Evolutionary conservation across 64 coral and sea anemone genomes (phyloP), one percentile per base, ranked within the genome.

Genomic region (Trachythela sp.): DNA sequence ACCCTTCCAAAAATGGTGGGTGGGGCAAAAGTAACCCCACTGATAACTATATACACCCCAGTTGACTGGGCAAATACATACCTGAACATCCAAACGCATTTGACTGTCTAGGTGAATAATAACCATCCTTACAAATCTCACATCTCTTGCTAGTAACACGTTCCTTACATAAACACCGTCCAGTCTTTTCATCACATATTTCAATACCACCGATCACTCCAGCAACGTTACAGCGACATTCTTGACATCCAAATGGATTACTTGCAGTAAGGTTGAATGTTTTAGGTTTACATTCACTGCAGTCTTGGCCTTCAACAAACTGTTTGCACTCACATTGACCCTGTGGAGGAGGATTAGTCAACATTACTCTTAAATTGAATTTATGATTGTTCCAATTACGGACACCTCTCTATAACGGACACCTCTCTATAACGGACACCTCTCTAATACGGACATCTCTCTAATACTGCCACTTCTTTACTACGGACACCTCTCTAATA

Each of bases 251-350:
- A 7, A 72, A 22, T 43, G 93, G 87, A 56, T 95, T 99, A 22
- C 56, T 48, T 2, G 38, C 75, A 33, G 43, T 48, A 8, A 99
- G 60, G 51, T 89, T 91, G 58, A 84, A 85, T 54, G 88, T 94
- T 8, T 94, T 94, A 13, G 90, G 89, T 48, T 95, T 99, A 58
- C 96, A 99, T 84, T 95, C 91, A 80, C 91, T 49, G 48, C 96
- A 99, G 1, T 84, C 84, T 24, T 93, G 86, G 26, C 93, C 96
- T 67, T 92, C 86, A 20, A 99, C 96, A 39, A 95, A 86, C 48
- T 93, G 86, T 71, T 99, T 99, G 58, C 96, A 99, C 34, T 94
- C 89, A 92, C 96, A 99, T 10, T 99, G 96, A 52, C 96, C 96
- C 96, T 99, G 48, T 1, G 41, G 56, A 40, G 8, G 76, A 24